Base-by-base conservation (phyloP, 2,888 invertebrate genomes). In the Aricia artaxerxes region DNA sequence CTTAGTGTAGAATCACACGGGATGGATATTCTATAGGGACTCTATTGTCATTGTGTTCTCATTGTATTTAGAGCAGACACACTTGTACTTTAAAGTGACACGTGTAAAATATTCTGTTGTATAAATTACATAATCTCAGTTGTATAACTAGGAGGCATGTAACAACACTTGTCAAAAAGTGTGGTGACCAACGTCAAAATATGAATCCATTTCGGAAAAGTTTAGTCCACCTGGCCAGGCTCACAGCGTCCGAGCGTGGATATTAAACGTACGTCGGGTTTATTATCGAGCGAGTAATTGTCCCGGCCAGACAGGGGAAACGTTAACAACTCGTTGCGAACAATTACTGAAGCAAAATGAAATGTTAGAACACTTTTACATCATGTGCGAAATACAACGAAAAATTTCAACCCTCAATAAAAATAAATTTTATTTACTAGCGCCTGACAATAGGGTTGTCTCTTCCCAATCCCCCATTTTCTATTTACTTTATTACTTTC, bases 221-320 rank as follows among this genome's bases (percentile, higher is more conserved):
- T 75, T n/a, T 24, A 24, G 24, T 57, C 4, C 75, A 49, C 31
- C 24, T 24, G 75, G 24, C 69, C 35, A 49, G 75, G 49, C 49
- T 49, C 24, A 9, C 49, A 49, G 44, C 4, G n/a, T 24, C 13
- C 4, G 44, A 24, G 44, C 44, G 24, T 44, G 7, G n/a, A 69
- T 16, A 69, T 35, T 38, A 69, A 69, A 69, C 35, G 69, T 35
- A 69, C 69, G 69, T 38, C 44, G 75, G 44, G 44, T 49, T 44
- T 75, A 24, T 11, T 75, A 75, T 49, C 49, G 49, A 75, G 49
- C 49, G 75, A 49, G 31, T 44, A 73, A 73, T 73, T 73, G 73
- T 73, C 7, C 24, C 11, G 24, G 35, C 38, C 13, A 60, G 61
- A 77, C 38, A 38, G 77, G 13, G 77, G 40, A 60, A 61, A 38